phyloP scores from a whole-genome alignment of 1,140 invertebrate species.

The Drosophila sp. region DNA sequence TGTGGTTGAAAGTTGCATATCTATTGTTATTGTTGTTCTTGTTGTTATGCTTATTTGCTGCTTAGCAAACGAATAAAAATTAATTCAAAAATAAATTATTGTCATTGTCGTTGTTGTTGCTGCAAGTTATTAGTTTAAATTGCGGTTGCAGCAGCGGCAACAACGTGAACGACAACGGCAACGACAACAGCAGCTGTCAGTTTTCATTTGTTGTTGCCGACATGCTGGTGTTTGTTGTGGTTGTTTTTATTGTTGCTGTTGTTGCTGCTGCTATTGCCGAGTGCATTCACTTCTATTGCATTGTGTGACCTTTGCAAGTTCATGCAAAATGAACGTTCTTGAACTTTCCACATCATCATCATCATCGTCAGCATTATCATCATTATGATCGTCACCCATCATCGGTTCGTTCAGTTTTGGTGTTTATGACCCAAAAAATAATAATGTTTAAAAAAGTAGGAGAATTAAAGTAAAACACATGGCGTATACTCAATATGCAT shows the following conservation, averaged over 20 bases:
- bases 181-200: conserved; percentile 43
- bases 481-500: conserved; percentile 32
- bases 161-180: neutral
- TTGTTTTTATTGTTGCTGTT: conserved; percentile 22
- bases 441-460: neutral
- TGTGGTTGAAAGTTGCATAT: conserved; percentile 63
- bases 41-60: conserved; percentile 48
- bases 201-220: conserved; percentile 65
- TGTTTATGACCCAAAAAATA: conserved; percentile 18
- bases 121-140: conserved; percentile 78
- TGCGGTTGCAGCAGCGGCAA: conserved; percentile 63
- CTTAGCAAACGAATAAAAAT: conserved; percentile 75
- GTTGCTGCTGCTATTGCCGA: conserved; percentile 28
- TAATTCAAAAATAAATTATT: conserved; percentile 81
- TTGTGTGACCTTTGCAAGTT: conserved; percentile 73
- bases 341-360: conserved; percentile 43
- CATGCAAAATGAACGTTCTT: conserved; percentile 73
- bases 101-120: conserved; percentile 67
- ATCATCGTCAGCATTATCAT: conserved; percentile 18
- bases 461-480: neutral
- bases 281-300: conserved; percentile 76
- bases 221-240: conserved; percentile 44
- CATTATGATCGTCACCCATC: conserved; percentile 1
- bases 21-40: conserved; percentile 35
- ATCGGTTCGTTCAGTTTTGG: conserved; percentile 20